Base-by-base conservation (phyloP, 1,140 invertebrate species). In the Drosophila azteca region DNA sequence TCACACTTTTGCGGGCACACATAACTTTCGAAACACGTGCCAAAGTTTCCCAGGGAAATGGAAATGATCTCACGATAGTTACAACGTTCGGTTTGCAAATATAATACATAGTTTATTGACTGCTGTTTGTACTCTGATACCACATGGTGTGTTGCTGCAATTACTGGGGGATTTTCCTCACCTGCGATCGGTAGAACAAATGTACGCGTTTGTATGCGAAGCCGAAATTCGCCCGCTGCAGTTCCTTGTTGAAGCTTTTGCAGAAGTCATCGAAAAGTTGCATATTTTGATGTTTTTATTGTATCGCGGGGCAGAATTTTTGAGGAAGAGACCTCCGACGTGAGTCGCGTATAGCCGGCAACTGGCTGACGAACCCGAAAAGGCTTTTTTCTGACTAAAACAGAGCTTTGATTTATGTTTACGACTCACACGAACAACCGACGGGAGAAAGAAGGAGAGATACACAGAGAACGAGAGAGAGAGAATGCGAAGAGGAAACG, bases 101-200 rank as follows among this genome's bases (percentile, higher is more conserved):
- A 35, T 9, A 35, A 3, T 35, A 35, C 8, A 9, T 13, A 13
- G 8, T 1, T 35, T 3, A 2, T 9, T 4, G 2, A 5, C 35
- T 13, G 35, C 9, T 13, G 26, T 57, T 44, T 57, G 11, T 49
- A 22, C 15, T 26, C 26, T 44, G 71, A 74, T 48, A 20, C 15
- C 41, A 66, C 52, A 46, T 65, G 51, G 43, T 35, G 11, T 8
- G 43, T 74, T 52, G 41, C 24, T 26, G 17, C 17, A 1, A 1
- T 20, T 20, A 20, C 17, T 20, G 46, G 15, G 17, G 20, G 24
- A 45, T 26, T 35, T 26, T 35, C n/a, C 79, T 88, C 49, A 90
- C 89, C 89, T 90, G 81, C 9, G 81, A 90, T 70, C 79, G 79
- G 60, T 90, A 90, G 52, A 90, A 90, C 39, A 89, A 63, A 49